Conservation (phyloP, 2,888 invertebrate species). For the Netelia virgata region DNA sequence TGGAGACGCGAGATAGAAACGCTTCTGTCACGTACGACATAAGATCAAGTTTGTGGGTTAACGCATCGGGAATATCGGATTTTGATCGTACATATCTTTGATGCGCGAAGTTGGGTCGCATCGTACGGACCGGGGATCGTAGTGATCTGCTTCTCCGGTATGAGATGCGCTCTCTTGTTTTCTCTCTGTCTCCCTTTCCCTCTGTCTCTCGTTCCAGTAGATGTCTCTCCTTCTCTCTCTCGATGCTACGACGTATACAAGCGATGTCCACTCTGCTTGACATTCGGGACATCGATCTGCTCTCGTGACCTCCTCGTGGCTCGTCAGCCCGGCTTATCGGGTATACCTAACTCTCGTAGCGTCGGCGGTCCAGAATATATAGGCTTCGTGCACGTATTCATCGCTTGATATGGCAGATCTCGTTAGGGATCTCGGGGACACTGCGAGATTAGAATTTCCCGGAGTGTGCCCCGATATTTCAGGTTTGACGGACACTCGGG, state of each 20-base stretch:
- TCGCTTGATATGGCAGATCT: conserved; percentile 15
- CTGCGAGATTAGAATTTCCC: conserved; percentile 17
- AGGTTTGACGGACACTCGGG: too few species aligned
- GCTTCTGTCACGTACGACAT: conserved; percentile 27
- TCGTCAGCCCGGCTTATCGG: conserved; percentile 33
- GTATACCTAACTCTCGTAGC: conserved; percentile 15
- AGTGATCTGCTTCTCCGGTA: conserved; percentile 40
- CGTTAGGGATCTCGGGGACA: neutral
- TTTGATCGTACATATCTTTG: conserved; percentile 52
- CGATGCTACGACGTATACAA: conserved; percentile 28
- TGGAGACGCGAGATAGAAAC: conserved; percentile 25
- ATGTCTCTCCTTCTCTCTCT: neutral
- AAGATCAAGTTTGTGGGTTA: conserved; percentile 67
- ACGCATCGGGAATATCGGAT: conserved; percentile 36
- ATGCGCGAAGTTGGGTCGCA: conserved; percentile 48
- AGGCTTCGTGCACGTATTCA: neutral
- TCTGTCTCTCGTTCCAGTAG: too few species aligned
- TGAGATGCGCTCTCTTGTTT: neutral
- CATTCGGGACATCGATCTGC: conserved; percentile 76
- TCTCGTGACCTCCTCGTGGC: conserved; percentile 62
- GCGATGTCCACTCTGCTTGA: conserved; percentile 70
- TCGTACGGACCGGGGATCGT: conserved; percentile 18
- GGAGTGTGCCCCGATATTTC: neutral
- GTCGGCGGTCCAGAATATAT: neutral
- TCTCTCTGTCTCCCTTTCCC: neutral